phyloP scores from a whole-genome alignment of 2,888 invertebrate genomes.

The Lepidochitona cinerea region DNA sequence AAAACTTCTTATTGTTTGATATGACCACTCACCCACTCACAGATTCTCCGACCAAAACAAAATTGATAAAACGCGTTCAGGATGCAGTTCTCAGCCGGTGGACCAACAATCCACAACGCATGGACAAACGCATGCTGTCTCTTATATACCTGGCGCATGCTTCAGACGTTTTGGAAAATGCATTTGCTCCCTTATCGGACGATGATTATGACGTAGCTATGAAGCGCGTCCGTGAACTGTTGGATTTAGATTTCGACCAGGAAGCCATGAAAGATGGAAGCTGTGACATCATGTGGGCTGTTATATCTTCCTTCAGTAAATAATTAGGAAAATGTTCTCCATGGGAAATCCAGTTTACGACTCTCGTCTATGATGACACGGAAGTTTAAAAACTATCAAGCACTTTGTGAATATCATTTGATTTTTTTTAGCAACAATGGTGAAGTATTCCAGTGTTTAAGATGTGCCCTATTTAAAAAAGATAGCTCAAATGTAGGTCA shows the following conservation, averaged over 20 bases:
- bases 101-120: constrained; percentile 95
- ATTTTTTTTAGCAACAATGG: too few species aligned
- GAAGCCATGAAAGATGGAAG: constrained; percentile 85
- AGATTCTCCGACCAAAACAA: constrained; percentile 94
- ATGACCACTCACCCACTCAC: constrained; percentile 99
- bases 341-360: neutral
- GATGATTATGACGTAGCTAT: constrained; percentile 99
- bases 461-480: too few species aligned
- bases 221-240: constrained; percentile 93
- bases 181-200: constrained; percentile 94
- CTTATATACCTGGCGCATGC: constrained; percentile 96
- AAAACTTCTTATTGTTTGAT: constrained; percentile 99
- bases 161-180: constrained; percentile 99
- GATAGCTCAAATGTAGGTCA: too few species aligned
- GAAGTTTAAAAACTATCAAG: too few species aligned
- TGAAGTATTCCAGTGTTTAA: too few species aligned
- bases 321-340: constrained; percentile 72
- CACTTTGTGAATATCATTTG: too few species aligned
- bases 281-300: constrained; percentile 96
- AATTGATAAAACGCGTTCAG: constrained; percentile 95
- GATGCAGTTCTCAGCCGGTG: constrained; percentile 96
- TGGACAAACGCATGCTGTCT: constrained; percentile 95
- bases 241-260: constrained; percentile 97
- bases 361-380: neutral
- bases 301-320: constrained; percentile 98